Percentiles rank a stretch among this genome's conserved stretches.
phyloP scores from a whole-genome alignment of 2,888 invertebrate genomes.

The Zaprionus lineosus region DNA sequence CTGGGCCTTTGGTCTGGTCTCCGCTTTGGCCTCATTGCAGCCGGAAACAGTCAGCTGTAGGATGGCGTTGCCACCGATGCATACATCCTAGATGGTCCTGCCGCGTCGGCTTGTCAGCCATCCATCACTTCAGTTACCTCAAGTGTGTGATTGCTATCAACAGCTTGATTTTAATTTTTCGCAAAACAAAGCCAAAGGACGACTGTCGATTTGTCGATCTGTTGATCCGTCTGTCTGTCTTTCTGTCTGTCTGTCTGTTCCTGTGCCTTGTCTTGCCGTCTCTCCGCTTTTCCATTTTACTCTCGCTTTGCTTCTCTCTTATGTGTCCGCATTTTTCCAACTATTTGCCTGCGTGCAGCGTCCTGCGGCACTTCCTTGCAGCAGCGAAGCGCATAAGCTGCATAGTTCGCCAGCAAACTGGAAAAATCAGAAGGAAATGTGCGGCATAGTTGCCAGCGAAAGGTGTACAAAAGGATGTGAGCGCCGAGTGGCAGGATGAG shows the following conservation, averaged over 20 bases:
- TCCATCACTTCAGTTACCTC: slow-evolving; percentile 61
- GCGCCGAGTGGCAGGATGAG: slow-evolving; percentile 9
- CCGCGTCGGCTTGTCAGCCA: slow-evolving; percentile 12
- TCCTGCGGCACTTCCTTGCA: slow-evolving; percentile 23
- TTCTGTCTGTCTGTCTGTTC: slow-evolving; percentile 2
- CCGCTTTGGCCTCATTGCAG: slow-evolving; percentile 46
- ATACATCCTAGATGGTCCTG: slow-evolving; percentile 58
- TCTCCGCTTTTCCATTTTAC: slow-evolving; percentile 15
- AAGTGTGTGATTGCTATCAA: slow-evolving; percentile 76
- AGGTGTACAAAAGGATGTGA: slow-evolving; percentile 49
- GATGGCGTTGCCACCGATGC: slow-evolving; percentile 64
- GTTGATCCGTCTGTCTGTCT: neutral
- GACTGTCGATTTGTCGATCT: neutral
- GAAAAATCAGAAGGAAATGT: slow-evolving; percentile 68
- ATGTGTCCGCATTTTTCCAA: slow-evolving; percentile 45
- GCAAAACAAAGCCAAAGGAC: slow-evolving; percentile 51
- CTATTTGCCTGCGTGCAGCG: slow-evolving; percentile 32
- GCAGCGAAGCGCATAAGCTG: slow-evolving; percentile 69
- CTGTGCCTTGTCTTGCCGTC: too few relatives aligned
- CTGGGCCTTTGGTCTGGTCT: neutral
- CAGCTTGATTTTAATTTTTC: slow-evolving; percentile 72
- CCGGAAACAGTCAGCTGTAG: slow-evolving; percentile 60
- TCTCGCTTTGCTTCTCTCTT: slow-evolving; percentile 7
- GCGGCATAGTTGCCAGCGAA: slow-evolving; percentile 25
- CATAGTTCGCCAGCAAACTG: slow-evolving; percentile 73